These are phyloP conservation scores for Corythucha ciliata DNA, from an alignment of 2,888 invertebrate species.

Conservation along the genomic window DNA sequence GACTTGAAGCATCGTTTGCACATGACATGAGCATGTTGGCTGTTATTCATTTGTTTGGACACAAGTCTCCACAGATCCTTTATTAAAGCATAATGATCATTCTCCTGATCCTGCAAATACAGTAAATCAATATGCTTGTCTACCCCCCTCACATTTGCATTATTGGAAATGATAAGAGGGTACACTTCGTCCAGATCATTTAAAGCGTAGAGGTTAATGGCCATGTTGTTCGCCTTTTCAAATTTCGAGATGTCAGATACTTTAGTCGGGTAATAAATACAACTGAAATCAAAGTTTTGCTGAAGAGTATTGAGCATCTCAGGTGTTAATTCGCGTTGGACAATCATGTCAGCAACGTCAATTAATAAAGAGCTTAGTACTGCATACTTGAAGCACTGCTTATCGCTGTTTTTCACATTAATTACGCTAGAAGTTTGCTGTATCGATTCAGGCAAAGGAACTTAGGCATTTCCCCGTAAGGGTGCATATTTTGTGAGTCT, in stretches of 20 bases:
- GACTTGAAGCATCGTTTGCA: constrained; percentile 9
- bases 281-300: neutral
- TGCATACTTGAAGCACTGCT: too few species aligned
- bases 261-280: neutral
- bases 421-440: constrained; percentile 2
- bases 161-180: too few species aligned
- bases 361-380: too few species aligned
- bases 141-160: too few species aligned
- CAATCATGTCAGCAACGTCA: too few species aligned
- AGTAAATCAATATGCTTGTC: constrained; percentile 1
- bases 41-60: neutral
- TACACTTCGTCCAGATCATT: neutral
- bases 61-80: constrained; percentile 3
- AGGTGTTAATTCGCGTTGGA: too few species aligned
- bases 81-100: neutral
- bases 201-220: constrained; percentile 8
- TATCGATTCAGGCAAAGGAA: constrained; percentile 1
- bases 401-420: too few species aligned
- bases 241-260: neutral
- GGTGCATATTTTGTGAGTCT: constrained; percentile 1
- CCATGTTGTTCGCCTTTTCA: neutral
- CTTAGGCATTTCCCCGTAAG: neutral
- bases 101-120: neutral
- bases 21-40: neutral
- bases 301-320: too few species aligned